These are phyloP conservation scores for Cylindroiulus punctatus DNA, from an alignment of 2,888 invertebrate genomes.

Conservation along the genomic window DNA sequence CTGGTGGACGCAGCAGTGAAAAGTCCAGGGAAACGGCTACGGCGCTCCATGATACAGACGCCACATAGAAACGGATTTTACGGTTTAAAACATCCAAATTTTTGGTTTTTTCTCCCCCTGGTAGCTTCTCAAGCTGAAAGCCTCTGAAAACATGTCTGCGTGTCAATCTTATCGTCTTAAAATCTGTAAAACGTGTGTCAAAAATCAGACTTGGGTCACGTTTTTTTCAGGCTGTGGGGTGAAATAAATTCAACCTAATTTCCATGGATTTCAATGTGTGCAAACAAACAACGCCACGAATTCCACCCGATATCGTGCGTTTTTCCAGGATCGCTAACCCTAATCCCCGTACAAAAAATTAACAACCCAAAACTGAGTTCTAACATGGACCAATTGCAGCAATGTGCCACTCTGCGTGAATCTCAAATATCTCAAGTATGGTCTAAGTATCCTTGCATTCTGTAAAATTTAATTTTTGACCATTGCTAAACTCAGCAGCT, in stretches of 20 bases:
- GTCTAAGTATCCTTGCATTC: too few species aligned
- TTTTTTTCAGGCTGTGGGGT: background rate
- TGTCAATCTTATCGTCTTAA: background rate
- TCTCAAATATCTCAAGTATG: too few species aligned
- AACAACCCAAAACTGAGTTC: too few species aligned
- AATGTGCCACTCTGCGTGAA: too few species aligned
- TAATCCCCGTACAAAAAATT: too few species aligned
- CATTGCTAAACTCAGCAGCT: too few species aligned
- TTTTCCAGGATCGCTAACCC: too few species aligned
- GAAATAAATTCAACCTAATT: constrained; percentile 27
- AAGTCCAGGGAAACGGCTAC: background rate
- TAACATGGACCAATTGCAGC: too few species aligned
- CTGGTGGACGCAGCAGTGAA: background rate
- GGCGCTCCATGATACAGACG: background rate
- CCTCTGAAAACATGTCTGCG: constrained; percentile 2
- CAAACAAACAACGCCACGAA: background rate
- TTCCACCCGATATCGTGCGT: background rate
- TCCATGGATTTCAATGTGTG: background rate
- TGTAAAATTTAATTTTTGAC: too few species aligned
- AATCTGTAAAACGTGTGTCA: constrained; percentile 12
- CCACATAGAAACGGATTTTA: too few species aligned
- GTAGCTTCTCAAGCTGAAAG: background rate
- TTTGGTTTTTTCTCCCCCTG: background rate
- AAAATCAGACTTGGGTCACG: background rate
- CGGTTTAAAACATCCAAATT: background rate